Evolutionary conservation across 1,140 invertebrate genomes (phyloP), one percentile per base, ranked within the genome.

Genomic region (Pygmarrhopalites habei): DNA sequence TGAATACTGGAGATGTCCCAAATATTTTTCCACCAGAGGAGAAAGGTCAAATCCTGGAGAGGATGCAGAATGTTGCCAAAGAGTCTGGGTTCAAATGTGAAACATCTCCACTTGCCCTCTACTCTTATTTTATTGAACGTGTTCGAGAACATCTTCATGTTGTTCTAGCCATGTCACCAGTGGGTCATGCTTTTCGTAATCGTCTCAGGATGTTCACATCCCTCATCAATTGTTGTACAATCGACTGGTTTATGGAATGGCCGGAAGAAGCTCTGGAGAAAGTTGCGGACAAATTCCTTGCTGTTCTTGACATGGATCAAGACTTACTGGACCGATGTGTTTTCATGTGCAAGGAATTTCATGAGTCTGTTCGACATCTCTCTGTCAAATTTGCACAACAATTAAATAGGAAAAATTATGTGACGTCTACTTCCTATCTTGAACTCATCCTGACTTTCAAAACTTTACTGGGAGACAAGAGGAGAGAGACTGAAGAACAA

Each of bases 211-310:
- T 94, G 83, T 96, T 96, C 77, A 92, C 93, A 0, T 94, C 74
- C n/a, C n/a, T n/a, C n/a, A n/a, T n/a, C n/a, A n/a, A n/a, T n/a
- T n/a, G n/a, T n/a, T n/a, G n/a, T n/a, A 95, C 92, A 4, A 93
- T 98, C 63, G 91, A 96, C 73, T 96, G 92, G 90, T 89, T 86
- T 73, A 87, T 87, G 58, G 79, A 86, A 1, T 98, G 95, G 95
- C 94, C 93, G 0, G 82, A 88, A 46, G 93, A 96, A 77, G 92
- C 92, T 1, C 74, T 97, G 29, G 87, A 92, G 74, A 86, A 85
- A 71, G 90, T 97, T n/a, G 93, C 93, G 2, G 81, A 83, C 35
- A 86, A 87, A 74, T 92, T 92, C 59, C 78, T 94, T 1, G 79
- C 81, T 35, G 78, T 81, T 47, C 81, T 92, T 69, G 74, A 83